Evolutionary conservation across 2,888 invertebrate genomes (phyloP).

Genomic region (Colostygia pectinataria): DNA sequence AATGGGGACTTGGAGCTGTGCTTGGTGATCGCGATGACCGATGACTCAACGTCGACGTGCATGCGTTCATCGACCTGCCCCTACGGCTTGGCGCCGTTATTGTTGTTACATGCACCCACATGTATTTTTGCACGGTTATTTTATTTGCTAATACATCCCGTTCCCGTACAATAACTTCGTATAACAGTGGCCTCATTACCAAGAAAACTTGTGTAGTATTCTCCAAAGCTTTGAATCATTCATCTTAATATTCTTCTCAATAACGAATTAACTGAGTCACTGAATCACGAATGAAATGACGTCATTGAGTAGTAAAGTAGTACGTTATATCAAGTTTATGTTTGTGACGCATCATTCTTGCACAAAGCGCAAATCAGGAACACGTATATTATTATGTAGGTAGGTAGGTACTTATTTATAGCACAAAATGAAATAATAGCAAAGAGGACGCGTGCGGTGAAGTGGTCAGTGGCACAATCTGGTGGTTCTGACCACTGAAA

Average conservation of each 20-base stretch:
- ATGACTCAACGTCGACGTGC: slow-evolving; percentile 65
- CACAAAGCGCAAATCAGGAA: slow-evolving; percentile 35
- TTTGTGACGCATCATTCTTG: slow-evolving; percentile 53
- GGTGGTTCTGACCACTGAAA: slow-evolving; percentile 47
- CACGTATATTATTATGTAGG: slow-evolving; percentile 18
- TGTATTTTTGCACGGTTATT: slow-evolving; percentile 25
- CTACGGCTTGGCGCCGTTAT: slow-evolving; percentile 57
- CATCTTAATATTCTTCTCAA: slow-evolving; percentile 35
- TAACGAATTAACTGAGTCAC: slow-evolving; percentile 56
- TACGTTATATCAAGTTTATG: slow-evolving; percentile 44
- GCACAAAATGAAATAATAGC: not conserved
- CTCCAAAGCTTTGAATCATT: slow-evolving; percentile 46
- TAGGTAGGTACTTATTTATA: not conserved
- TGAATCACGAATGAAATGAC: slow-evolving; percentile 48
- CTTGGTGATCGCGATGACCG: slow-evolving; percentile 53
- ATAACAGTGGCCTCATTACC: slow-evolving; percentile 2
- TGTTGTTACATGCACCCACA: slow-evolving; percentile 50
- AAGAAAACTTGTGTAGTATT: slow-evolving; percentile 1
- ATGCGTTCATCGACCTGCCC: slow-evolving; percentile 69
- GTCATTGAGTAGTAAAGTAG: slow-evolving; percentile 50
- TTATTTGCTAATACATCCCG: slow-evolving; percentile 8
- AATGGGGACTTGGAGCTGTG: slow-evolving; percentile 42
- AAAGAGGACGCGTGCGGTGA: slow-evolving; percentile 27
- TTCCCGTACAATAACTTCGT: slow-evolving; percentile 2
- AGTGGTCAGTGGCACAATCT: slow-evolving; percentile 48